Conservation (phyloP, 2,888 invertebrate genomes). For the Resseliella maxima region DNA sequence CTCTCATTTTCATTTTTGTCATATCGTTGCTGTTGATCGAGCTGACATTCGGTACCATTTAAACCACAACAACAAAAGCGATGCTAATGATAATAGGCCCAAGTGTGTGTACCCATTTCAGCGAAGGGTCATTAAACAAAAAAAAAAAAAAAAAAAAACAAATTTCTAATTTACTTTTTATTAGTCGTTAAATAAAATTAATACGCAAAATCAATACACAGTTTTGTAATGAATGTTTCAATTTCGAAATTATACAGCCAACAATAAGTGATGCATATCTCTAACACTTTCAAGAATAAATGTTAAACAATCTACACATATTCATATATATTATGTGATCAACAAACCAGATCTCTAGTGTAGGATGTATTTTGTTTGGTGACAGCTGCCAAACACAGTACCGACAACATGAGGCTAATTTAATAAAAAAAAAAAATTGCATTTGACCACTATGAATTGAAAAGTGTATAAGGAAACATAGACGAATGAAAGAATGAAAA, state of each 20-base stretch:
- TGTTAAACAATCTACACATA: neutral
- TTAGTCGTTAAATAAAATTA: neutral
- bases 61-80: too few species aligned
- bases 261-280: neutral
- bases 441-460: slow-evolving; percentile 4
- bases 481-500: too few species aligned
- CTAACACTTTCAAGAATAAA: neutral
- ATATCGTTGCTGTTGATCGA: too few species aligned
- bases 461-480: neutral
- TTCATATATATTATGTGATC: neutral
- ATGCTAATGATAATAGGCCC: neutral
- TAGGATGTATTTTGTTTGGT: neutral
- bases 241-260: neutral
- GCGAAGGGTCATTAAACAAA: neutral
- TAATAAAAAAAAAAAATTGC: slow-evolving; percentile 33
- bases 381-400: slow-evolving; percentile 24
- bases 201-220: slow-evolving; percentile 40
- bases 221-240: neutral
- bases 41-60: neutral
- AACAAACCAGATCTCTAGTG: too few species aligned
- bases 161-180: slow-evolving; percentile 16
- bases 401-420: neutral
- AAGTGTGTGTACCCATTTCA: neutral
- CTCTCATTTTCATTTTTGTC: neutral
- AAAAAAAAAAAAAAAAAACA: too few species aligned